Conservation (phyloP, 2,113 vertebrate genomes). For the Oceanodroma tethys region DNA sequence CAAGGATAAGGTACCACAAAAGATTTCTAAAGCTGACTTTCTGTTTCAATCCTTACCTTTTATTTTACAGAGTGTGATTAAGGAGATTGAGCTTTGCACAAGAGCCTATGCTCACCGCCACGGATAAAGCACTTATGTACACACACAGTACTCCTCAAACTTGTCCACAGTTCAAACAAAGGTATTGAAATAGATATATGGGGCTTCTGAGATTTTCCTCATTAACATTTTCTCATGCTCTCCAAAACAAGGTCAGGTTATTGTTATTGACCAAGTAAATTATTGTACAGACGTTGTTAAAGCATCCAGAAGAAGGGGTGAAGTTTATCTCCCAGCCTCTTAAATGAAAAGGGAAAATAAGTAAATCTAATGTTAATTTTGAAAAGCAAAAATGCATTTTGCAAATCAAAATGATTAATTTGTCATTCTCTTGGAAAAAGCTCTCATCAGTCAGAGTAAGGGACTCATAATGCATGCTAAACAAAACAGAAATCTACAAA, state of each 20-base stretch:
- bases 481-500: neutral
- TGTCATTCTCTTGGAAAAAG: neutral
- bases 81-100: neutral
- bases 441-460: neutral
- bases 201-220: neutral
- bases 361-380: neutral
- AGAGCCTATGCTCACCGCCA: neutral
- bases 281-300: neutral
- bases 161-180: neutral
- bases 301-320: neutral
- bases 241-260: neutral
- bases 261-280: neutral
- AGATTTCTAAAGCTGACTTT: neutral
- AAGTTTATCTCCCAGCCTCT: neutral
- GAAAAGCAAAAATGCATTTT: neutral
- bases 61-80: neutral
- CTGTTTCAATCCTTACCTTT: neutral
- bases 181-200: neutral
- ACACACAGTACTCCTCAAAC: neutral
- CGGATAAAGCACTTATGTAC: neutral
- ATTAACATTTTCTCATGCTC: neutral
- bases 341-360: neutral
- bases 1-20: neutral
- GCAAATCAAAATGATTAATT: neutral
- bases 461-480: neutral